A percentile compares a stretch with the other conserved stretches of the same genome.
Conservation (phyloP, 2,797 vertebrate species). For the Rhabdomys pumilio region DNA sequence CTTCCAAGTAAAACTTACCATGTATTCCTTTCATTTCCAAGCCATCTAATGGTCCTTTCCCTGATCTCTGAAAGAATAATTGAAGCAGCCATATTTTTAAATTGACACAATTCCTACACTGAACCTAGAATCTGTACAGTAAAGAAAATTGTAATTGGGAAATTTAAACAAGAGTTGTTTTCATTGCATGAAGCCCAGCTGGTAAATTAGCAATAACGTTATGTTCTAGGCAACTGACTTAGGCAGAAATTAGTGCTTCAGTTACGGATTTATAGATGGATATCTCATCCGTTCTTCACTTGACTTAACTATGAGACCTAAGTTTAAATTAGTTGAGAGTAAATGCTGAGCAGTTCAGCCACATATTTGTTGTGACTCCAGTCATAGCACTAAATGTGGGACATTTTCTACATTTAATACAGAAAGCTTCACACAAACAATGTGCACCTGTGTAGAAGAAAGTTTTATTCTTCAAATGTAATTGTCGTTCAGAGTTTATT, state of each 20-base stretch:
- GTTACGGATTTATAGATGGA: neutral
- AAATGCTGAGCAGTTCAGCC: neutral
- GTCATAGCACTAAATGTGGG: neutral
- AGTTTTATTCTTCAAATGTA: no score
- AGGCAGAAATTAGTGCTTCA: neutral
- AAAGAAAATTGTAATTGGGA: neutral
- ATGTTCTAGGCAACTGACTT: neutral
- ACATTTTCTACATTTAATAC: neutral
- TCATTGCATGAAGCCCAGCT: neutral
- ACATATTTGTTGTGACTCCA: neutral
- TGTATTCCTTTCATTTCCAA: neutral
- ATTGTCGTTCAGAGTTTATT: no score
- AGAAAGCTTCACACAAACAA: neutral
- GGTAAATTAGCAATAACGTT: neutral
- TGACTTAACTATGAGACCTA: neutral
- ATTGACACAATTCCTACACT: neutral
- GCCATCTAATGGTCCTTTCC: neutral
- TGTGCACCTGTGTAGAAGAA: neutral
- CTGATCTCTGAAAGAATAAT: neutral
- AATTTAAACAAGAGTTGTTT: constrained; percentile 12
- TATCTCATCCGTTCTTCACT: neutral
- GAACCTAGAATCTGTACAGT: neutral
- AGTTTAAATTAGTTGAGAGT: neutral
- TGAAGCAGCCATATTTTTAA: neutral
- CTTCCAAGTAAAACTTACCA: neutral